Evolutionary conservation across 2,113 vertebrate genomes (phyloP).

Genomic region (Phalacrocorax carbo): DNA sequence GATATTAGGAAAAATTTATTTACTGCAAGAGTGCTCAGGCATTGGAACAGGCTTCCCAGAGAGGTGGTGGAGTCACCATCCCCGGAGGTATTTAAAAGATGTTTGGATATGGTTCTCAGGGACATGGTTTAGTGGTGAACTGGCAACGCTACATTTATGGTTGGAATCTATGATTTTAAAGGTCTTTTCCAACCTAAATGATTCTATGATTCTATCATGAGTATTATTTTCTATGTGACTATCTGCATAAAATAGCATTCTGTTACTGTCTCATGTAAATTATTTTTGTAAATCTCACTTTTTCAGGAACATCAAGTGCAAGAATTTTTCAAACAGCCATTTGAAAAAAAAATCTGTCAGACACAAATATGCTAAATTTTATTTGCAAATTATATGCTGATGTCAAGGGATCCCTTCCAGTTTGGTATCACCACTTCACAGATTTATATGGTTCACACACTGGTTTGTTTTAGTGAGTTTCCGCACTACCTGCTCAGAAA

Average conservation of each 20-base stretch:
- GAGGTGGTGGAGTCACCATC: too few species aligned
- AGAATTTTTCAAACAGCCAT: not conserved
- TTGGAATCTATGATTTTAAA: too few species aligned
- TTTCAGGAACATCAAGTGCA: not conserved
- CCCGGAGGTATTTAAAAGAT: too few species aligned
- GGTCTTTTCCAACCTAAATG: not conserved
- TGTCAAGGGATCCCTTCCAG: not conserved
- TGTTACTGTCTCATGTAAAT: not conserved
- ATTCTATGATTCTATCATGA: not conserved
- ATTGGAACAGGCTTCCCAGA: too few species aligned
- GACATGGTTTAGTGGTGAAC: too few species aligned
- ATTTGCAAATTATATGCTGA: not conserved
- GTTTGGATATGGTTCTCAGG: too few species aligned
- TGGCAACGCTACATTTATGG: too few species aligned
- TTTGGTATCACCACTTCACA: not conserved
- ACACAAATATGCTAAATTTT: not conserved
- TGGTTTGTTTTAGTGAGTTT: not conserved
- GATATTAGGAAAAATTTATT: too few species aligned
- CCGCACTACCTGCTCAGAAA: not conserved
- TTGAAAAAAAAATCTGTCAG: not conserved
- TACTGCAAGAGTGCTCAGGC: too few species aligned
- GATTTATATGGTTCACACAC: not conserved
- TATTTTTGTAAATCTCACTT: rapidly evolving
- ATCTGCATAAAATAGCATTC: not conserved
- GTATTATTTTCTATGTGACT: not conserved